Conservation (phyloP, 1,140 invertebrate genomes). For the Hermetia illucens region DNA sequence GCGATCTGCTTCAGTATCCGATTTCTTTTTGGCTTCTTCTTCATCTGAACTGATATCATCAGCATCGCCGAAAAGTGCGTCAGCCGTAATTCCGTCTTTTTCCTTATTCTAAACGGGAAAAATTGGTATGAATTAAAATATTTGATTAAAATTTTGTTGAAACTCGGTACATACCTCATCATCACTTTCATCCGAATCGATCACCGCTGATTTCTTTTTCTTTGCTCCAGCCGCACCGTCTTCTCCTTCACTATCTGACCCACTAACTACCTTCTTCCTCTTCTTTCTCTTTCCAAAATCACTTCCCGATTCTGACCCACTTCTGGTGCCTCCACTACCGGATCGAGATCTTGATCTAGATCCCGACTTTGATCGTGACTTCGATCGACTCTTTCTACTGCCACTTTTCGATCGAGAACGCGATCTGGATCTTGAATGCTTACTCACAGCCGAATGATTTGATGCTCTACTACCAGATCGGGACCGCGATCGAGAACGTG, state of each 20-base stretch:
- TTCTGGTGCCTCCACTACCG: slow-evolving; percentile 13
- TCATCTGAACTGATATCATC: slow-evolving; percentile 79
- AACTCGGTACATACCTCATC: slow-evolving; percentile 14
- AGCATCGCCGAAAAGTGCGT: slow-evolving; percentile 84
- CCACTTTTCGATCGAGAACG: slow-evolving; percentile 35
- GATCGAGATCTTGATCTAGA: slow-evolving; percentile 15
- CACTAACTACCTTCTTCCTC: slow-evolving; percentile 17
- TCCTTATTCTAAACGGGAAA: slow-evolving; percentile 9
- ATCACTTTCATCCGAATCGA: slow-evolving; percentile 37
- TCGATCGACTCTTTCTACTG: slow-evolving; percentile 26
- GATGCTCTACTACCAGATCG: slow-evolving; percentile 4
- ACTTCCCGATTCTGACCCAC: slow-evolving; percentile 28
- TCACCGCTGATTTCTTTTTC: slow-evolving; percentile 33
- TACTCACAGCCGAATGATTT: slow-evolving; percentile 2
- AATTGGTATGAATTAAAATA: not conserved
- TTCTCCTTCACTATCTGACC: slow-evolving; percentile 14
- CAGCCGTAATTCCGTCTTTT: slow-evolving; percentile 44
- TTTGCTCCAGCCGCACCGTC: slow-evolving; percentile 20
- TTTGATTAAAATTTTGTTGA: slow-evolving; percentile 4
- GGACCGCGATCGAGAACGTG: slow-evolving; percentile 10
- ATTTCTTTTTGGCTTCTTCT: slow-evolving; percentile 39
- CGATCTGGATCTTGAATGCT: slow-evolving; percentile 22
- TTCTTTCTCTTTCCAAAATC: slow-evolving; percentile 24
- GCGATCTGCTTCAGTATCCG: slow-evolving; percentile 22
- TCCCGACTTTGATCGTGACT: slow-evolving; percentile 17